Conservation (phyloP, 2,888 invertebrate genomes). For the Diploptera punctata region DNA sequence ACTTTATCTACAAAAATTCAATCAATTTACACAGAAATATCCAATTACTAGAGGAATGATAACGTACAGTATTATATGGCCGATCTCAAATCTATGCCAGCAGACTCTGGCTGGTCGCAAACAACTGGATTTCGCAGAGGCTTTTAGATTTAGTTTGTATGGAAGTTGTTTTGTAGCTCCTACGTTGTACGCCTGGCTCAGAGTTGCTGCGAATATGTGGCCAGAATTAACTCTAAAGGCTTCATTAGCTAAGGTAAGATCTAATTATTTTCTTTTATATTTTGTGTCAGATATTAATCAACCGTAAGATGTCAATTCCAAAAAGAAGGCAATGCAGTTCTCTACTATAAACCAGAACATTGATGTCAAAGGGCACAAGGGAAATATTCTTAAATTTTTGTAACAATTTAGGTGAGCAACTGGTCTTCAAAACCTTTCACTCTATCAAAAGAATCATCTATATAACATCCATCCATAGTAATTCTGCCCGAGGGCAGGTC, state of each 20-base stretch:
- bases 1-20: background rate
- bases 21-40: slow-evolving; percentile 53
- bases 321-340: no score
- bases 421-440: no score
- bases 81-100: slow-evolving; percentile 73
- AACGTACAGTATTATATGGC: slow-evolving; percentile 76
- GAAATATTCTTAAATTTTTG: no score
- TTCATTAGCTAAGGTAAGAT: slow-evolving; percentile 38
- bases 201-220: slow-evolving; percentile 65
- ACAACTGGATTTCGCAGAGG: slow-evolving; percentile 57
- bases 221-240: slow-evolving; percentile 27
- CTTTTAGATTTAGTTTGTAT: slow-evolving; percentile 75
- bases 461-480: no score
- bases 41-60: slow-evolving; percentile 68
- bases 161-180: slow-evolving; percentile 85
- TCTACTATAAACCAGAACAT: no score
- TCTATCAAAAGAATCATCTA: no score
- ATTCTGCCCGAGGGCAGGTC: no score
- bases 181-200: slow-evolving; percentile 80
- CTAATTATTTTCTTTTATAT: no score
- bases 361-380: no score
- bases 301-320: no score
- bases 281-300: no score
- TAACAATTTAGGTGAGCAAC: no score
- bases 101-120: slow-evolving; percentile 70